Evolutionary conservation across 2,113 vertebrate genomes (phyloP), one percentile per base, ranked within the genome.

Genomic region (Arenaria interpres): DNA sequence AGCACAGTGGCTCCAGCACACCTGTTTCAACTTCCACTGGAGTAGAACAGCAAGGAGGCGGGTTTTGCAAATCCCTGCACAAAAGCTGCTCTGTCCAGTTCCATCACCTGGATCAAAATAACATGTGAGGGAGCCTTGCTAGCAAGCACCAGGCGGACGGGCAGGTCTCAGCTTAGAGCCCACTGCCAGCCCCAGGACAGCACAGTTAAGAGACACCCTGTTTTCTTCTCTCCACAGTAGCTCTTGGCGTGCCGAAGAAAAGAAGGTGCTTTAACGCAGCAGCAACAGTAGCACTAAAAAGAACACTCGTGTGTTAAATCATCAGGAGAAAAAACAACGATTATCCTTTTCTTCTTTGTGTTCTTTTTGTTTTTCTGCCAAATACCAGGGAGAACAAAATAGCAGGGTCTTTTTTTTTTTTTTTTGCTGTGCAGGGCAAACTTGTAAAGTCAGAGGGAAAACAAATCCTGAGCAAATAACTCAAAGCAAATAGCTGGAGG

Each of bases 381-480:
- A 95, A 96, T 77, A 81, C 89, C 78, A 68, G 41, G 74, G 39
- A 94, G 89, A 86, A 94, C 56, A 88, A 96, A 97, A 95, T 88
- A 96, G 86, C 53, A 71, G 45, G 4, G 10, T 45, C 39, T 46
- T 46, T 46, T 46, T 21, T 46, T 89, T 10, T 46, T 46, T 96
- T 97, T 91, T 88, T 88, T 95, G 77, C 94, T 94, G 67, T 12
- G 80, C 84, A 69, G 87, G 90, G 62, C 84, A 95, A 96, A 94
- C 89, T 92, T 95, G 75, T 92, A 95, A 92, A 96, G 90, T 95
- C 93, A 92, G 85, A 82, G 53, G 48, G 83, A 96, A 97, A 88
- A 96, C 93, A 96, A 95, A 93, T 93, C 95, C 93, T 95, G 71
- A 94, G 94, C 81, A 97, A 97, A 90, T 85, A 97, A 86, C 68